A percentile compares a stretch with the other conserved stretches of the same genome.
Conservation (phyloP, 2,113 vertebrate species). For the Caloenas nicobarica region DNA sequence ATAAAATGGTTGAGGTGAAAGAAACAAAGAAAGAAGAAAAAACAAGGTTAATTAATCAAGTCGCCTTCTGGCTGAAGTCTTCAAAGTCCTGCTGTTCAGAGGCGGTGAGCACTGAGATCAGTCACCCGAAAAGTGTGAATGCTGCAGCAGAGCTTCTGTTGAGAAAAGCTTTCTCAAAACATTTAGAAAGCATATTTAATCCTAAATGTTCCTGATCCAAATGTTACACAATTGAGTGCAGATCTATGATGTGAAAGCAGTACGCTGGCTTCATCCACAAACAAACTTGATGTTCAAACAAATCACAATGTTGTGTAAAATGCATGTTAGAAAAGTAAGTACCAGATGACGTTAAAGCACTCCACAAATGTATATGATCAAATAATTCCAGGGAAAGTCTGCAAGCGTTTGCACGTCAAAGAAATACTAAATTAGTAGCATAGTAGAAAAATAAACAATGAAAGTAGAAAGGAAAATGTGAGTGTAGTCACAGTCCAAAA, state of each 20-base stretch:
- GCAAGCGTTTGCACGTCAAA: background rate
- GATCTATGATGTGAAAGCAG: slow-evolving; percentile 24
- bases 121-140: background rate
- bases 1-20: background rate
- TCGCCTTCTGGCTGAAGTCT: background rate
- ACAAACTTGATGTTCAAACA: slow-evolving; percentile 45
- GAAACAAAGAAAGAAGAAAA: background rate
- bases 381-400: slow-evolving; percentile 40
- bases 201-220: slow-evolving; percentile 41
- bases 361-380: background rate
- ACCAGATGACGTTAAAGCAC: slow-evolving; percentile 12
- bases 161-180: background rate
- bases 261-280: slow-evolving; percentile 31
- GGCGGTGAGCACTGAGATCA: background rate
- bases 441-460: background rate
- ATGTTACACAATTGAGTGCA: background rate
- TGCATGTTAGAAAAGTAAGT: background rate
- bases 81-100: slow-evolving; percentile 11
- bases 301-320: slow-evolving; percentile 41
- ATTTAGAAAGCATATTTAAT: slow-evolving; percentile 45
- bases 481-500: background rate
- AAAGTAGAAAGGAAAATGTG: slow-evolving; percentile 2
- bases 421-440: background rate
- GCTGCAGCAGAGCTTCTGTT: background rate
- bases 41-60: background rate